A percentile compares a stretch with the other conserved stretches of the same genome.
phyloP scores from a whole-genome alignment of 2,113 vertebrate species.

The Odobenus rosmarus region DNA sequence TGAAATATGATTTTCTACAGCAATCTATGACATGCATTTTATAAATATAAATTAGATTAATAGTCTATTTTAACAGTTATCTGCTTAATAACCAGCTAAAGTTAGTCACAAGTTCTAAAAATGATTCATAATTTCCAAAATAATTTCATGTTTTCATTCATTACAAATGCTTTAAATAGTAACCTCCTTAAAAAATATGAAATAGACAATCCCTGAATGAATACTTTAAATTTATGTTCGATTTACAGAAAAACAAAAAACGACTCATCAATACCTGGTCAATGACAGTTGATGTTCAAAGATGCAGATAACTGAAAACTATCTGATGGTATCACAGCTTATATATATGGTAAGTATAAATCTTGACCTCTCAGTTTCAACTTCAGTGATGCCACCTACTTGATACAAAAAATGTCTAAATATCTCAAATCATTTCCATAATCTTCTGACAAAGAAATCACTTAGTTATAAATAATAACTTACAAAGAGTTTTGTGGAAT shows the following conservation, averaged over 20 bases:
- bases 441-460: neutral
- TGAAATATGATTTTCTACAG: neutral
- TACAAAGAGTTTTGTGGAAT: conserved; percentile 2
- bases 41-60: neutral
- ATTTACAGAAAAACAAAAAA: neutral
- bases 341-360: neutral
- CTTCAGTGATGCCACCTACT: neutral
- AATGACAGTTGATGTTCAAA: neutral
- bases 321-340: neutral
- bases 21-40: conserved; percentile 14
- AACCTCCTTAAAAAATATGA: neutral
- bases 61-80: neutral
- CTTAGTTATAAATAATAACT: neutral
- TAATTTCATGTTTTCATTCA: conserved; percentile 16
- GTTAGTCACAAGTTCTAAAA: conserved; percentile 6
- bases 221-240: neutral
- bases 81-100: neutral
- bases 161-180: conserved; percentile 21
- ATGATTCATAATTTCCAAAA: neutral
- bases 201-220: neutral
- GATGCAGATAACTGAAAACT: neutral
- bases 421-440: conserved; percentile 6
- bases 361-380: neutral
- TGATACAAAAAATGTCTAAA: neutral
- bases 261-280: neutral